Base-by-base conservation (phyloP, 2,888 invertebrate species). In the Subacronicta megacephala region DNA sequence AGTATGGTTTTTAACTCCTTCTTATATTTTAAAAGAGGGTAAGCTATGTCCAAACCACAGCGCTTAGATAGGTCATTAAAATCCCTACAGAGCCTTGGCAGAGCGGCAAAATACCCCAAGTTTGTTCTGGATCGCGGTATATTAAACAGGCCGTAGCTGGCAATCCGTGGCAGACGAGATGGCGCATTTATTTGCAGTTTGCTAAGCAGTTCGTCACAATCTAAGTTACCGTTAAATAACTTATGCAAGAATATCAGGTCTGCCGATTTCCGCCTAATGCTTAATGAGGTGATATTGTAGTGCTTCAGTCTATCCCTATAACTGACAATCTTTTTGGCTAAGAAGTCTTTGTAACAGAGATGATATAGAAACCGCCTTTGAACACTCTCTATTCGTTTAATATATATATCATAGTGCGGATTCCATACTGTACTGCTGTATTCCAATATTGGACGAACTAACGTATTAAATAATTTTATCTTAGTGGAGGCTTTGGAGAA, bases 131-230 rank as follows among this genome's bases (percentile, higher is more conserved):
- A 29, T 1, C 29, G 2, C 12, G 29, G 12, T 3, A 29, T n/a
- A n/a, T n/a, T n/a, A n/a, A n/a, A 42, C 16, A 17, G 17, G 9
- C 9, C 16, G 15, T 36, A 36, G 36, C 9, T 36, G 15, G 16
- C 7, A 16, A 9, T 36, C 16, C 36, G 7, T 7, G 36, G 36
- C 36, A 36, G 16, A 9, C 36, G 36, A 3, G 36, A 36, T 36
- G 36, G 36, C 16, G 36, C 36, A 15, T 15, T 36, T 36, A 36
- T 36, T 15, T 36, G 36, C 36, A 36, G 36, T 1, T 37, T 37
- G 18, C 18, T 12, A 37, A 37, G 37, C 12, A 37, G 37, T 12
- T 37, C 12, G n/a, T n/a, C n/a, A n/a, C n/a, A n/a, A n/a, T n/a
- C n/a, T n/a, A n/a, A n/a, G n/a, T n/a, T n/a, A n/a, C n/a, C n/a